Conservation (phyloP, 2,888 invertebrate genomes). For the Leucozona laternaria region DNA sequence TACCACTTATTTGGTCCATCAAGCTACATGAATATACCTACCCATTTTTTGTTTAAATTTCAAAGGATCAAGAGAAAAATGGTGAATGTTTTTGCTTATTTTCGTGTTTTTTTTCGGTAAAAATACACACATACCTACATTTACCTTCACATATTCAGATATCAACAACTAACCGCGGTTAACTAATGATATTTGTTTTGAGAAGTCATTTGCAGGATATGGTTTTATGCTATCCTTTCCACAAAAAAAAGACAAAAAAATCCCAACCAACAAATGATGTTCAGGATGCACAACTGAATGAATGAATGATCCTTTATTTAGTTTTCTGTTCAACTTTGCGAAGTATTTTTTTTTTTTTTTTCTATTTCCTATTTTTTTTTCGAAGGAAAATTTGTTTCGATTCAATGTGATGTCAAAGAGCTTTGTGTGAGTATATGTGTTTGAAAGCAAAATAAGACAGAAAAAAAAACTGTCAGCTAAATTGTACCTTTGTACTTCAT, state of each 20-base stretch:
- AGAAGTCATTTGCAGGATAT: conserved; percentile 71
- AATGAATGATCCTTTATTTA: conserved; percentile 49
- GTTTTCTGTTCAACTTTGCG: conserved; percentile 36
- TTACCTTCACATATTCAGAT: neutral
- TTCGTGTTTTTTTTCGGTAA: neutral
- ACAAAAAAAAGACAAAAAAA: conserved; percentile 3
- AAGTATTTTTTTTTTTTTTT: neutral
- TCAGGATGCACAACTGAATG: conserved; percentile 60
- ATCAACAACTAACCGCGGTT: conserved; percentile 44
- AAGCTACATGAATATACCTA: conserved; percentile 38
- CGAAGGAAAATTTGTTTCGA: conserved; percentile 3
- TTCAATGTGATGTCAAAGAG: conserved; percentile 52
- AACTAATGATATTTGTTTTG: conserved; percentile 73
- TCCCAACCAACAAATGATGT: conserved; percentile 64
- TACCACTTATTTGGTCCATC: conserved; percentile 38
- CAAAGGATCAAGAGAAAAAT: conserved; percentile 40
- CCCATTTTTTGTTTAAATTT: conserved; percentile 25
- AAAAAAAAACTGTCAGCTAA: conserved; percentile 31
- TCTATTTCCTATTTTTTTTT: neutral
- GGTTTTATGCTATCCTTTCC: conserved; percentile 20
- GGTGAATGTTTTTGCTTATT: conserved; percentile 31
- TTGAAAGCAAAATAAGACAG: conserved; percentile 29
- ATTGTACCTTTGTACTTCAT: conserved; percentile 12
- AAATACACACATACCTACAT: neutral
- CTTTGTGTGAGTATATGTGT: conserved; percentile 16